Conservation (phyloP, 2,797 vertebrate genomes). For the Cyclura pinguis region DNA sequence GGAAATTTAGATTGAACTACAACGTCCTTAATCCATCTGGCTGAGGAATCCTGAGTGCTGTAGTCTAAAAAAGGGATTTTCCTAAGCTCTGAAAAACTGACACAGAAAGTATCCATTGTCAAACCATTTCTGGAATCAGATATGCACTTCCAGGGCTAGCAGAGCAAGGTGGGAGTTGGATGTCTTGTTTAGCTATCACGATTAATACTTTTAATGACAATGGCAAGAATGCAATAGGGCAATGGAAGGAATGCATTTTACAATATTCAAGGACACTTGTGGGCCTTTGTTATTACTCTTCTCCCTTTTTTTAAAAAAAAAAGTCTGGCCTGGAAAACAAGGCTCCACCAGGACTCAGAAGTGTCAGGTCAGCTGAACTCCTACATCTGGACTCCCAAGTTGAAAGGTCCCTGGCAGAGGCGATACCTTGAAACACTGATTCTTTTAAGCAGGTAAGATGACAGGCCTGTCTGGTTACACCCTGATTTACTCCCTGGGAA, state of each 20-base stretch:
- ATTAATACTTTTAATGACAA: neutral
- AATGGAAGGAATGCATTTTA: neutral
- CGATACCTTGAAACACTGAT: neutral
- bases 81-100: neutral
- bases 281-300: neutral
- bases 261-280: neutral
- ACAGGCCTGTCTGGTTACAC: neutral
- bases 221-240: neutral
- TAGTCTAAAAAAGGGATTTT: too few relatives aligned
- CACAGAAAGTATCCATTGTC: neutral
- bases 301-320: too few relatives aligned
- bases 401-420: neutral
- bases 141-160: too few relatives aligned
- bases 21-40: too few relatives aligned
- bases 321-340: neutral
- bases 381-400: neutral
- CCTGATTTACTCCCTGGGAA: neutral
- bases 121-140: neutral
- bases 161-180: neutral
- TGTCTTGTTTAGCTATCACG: neutral
- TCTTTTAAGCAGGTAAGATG: neutral
- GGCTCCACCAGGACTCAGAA: neutral
- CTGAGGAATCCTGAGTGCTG: too few relatives aligned
- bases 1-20: too few relatives aligned
- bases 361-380: too few relatives aligned